These are phyloP conservation scores for Shargacucullia verbasci DNA, from an alignment of 2,888 invertebrate genomes.

Conservation along the genomic window DNA sequence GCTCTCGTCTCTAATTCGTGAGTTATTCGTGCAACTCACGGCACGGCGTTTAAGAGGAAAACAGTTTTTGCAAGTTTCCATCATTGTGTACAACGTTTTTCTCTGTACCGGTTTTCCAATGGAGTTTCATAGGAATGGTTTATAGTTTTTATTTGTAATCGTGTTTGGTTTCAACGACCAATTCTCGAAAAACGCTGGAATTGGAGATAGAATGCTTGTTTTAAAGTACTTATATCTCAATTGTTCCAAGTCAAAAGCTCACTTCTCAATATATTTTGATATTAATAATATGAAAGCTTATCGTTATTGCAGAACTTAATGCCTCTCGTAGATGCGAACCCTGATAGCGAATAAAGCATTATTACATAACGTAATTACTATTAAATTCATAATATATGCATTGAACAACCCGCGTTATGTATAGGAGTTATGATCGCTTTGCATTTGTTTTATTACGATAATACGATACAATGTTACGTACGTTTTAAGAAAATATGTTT, in stretches of 20 bases:
- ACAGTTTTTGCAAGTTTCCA: constrained; percentile 65
- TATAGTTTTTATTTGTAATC: constrained; percentile 11
- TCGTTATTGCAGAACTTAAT: constrained; percentile 14
- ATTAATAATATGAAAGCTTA: not conserved
- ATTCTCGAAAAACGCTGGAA: too few species aligned
- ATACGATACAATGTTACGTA: constrained; percentile 1
- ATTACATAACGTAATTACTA: constrained; percentile 56
- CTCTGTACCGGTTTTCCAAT: constrained; percentile 18
- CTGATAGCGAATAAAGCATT: constrained; percentile 37
- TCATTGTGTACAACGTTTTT: constrained; percentile 59
- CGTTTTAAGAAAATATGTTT: too few species aligned
- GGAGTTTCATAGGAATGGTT: constrained; percentile 26
- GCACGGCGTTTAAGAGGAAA: constrained; percentile 59
- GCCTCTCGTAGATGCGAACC: constrained; percentile 6
- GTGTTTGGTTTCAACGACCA: constrained; percentile 4
- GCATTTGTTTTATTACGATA: constrained; percentile 20
- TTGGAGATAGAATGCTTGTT: too few species aligned
- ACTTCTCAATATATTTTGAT: constrained; percentile 3
- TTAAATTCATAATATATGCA: constrained; percentile 62
- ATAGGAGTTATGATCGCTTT: constrained; percentile 23
- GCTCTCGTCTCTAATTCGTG: constrained; percentile 56
- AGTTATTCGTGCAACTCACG: constrained; percentile 75
- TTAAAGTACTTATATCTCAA: too few species aligned
- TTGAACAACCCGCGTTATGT: constrained; percentile 53
- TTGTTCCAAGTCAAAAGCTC: not conserved